Base-by-base conservation (phyloP, 2,113 vertebrate species). In the Gymnocephalus cernua region DNA sequence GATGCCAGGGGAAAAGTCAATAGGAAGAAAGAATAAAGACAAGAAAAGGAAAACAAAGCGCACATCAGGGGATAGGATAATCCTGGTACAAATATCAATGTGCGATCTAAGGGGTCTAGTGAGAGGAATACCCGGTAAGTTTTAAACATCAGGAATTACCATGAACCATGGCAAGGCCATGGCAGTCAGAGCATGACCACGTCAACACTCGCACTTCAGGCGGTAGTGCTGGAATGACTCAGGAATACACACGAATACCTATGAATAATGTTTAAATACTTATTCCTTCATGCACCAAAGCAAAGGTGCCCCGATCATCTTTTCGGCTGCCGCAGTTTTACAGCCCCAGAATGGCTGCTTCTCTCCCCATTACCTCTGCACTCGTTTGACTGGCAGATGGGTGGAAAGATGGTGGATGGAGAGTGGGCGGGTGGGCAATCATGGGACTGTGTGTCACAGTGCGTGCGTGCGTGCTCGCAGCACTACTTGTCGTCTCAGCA, bases 331-430 rank as follows among this genome's bases (percentile, higher is more conserved):
- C 38, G 67, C 83, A 38, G 85, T 91, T 93, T 93, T 88, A 92
- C 84, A 87, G 86, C 88, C 71, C 53, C 75, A 68, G 77, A 90
- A 88, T 68, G 88, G 88, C 85, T 77, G 77, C 90, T 93, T 89
- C 83, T 90, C 91, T 92, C 89, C 84, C 91, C 91, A 94, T 94
- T 94, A 93, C 86, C 89, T 91, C 89, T 85, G 80, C 77, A 74
- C 83, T 88, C 65, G 72, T 93, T 93, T 94, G 91, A 94, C 90
- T 92, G 92, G 89, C 90, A 89, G 85, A 90, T 90, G 88, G 89
- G 86, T 80, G 86, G 80, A 86, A 90, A 88, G 78, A 84, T 51
- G 73, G 69, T 54, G 75, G 70, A 82, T 86, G 77, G 86, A 72
- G 69, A 82, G 82, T 69, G 80, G 84, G 90, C 67, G 83, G 80